phyloP scores from a whole-genome alignment of 2,797 vertebrate genomes.

The Rhabdophis nuchalis region DNA sequence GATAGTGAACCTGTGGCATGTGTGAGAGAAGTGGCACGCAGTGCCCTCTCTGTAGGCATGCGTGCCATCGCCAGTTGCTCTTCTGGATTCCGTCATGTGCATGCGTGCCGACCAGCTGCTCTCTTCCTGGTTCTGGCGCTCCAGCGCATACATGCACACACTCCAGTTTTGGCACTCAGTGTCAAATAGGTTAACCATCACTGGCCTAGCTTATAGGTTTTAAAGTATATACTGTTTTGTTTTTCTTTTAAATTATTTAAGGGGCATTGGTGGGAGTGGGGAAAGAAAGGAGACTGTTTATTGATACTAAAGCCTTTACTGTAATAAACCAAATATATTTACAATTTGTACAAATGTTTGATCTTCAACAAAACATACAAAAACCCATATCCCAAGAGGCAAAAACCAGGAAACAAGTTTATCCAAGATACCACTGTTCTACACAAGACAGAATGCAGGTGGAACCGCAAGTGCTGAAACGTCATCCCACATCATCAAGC shows the following conservation, averaged over 20 bases:
- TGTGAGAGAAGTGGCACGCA: too few species aligned
- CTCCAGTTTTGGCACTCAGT: too few species aligned
- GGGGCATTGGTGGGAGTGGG: slow-evolving; percentile 10
- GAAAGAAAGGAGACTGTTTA: slow-evolving; percentile 73
- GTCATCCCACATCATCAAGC: slow-evolving; percentile 67
- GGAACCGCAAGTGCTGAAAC: slow-evolving; percentile 64
- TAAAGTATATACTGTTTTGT: slow-evolving; percentile 42
- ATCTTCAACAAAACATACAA: slow-evolving; percentile 81
- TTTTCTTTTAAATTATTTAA: slow-evolving; percentile 42
- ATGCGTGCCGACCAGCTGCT: too few species aligned
- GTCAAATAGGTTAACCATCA: too few species aligned
- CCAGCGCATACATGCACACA: too few species aligned
- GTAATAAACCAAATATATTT: slow-evolving; percentile 93
- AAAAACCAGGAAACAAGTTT: slow-evolving; percentile 74
- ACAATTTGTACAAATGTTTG: slow-evolving; percentile 93
- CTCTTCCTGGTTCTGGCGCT: too few species aligned
- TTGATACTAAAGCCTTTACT: slow-evolving; percentile 90
- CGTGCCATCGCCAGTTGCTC: too few species aligned
- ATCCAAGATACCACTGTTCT: slow-evolving; percentile 69
- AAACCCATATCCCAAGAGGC: slow-evolving; percentile 69
- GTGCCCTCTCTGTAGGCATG: too few species aligned
- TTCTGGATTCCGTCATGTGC: too few species aligned
- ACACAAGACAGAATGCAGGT: slow-evolving; percentile 67
- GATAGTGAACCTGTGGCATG: too few species aligned
- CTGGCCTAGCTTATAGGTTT: slow-evolving; percentile 45